phyloP scores from a whole-genome alignment of 1,140 invertebrate species.

The Micrasema minimum region DNA sequence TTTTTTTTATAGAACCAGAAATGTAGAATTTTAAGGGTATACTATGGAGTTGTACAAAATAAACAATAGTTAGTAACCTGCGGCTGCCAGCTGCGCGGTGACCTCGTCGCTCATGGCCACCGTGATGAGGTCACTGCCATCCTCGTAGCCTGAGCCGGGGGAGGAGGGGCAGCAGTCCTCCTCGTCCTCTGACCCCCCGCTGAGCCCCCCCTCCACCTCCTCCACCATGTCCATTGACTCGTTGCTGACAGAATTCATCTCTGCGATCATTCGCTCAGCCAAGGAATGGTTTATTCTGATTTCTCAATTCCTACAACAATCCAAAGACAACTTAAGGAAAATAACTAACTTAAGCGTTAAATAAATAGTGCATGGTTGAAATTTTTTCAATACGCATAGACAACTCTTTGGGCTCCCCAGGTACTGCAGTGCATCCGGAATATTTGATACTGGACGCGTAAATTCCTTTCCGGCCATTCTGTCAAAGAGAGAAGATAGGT shows the following conservation, averaged over 20 bases:
- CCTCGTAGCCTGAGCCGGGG: constrained; percentile 77
- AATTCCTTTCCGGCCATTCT: too few species aligned
- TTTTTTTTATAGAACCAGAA: too few species aligned
- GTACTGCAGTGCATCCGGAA: too few species aligned
- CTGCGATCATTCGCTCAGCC: constrained; percentile 58
- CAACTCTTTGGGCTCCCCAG: too few species aligned
- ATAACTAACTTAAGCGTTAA: too few species aligned
- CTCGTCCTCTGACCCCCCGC: constrained; percentile 78
- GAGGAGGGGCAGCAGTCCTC: constrained; percentile 81
- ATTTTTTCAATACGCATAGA: too few species aligned
- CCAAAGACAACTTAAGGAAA: too few species aligned
- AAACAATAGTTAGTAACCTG: constrained; percentile 71
- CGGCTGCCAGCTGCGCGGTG: constrained; percentile 93
- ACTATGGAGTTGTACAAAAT: too few species aligned
- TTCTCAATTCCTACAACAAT: constrained; percentile 16
- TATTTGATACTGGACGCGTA: too few species aligned
- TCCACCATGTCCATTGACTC: constrained; percentile 70
- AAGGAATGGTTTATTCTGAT: not conserved
- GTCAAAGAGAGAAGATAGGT: too few species aligned
- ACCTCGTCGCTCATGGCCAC: constrained; percentile 87
- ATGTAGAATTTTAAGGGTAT: too few species aligned
- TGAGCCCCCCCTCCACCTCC: constrained; percentile 71
- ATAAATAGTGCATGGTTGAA: too few species aligned
- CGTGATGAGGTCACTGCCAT: constrained; percentile 79
- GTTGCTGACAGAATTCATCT: constrained; percentile 70